phyloP scores from a whole-genome alignment of 2,797 vertebrate genomes.

The Psittacula derbiana region DNA sequence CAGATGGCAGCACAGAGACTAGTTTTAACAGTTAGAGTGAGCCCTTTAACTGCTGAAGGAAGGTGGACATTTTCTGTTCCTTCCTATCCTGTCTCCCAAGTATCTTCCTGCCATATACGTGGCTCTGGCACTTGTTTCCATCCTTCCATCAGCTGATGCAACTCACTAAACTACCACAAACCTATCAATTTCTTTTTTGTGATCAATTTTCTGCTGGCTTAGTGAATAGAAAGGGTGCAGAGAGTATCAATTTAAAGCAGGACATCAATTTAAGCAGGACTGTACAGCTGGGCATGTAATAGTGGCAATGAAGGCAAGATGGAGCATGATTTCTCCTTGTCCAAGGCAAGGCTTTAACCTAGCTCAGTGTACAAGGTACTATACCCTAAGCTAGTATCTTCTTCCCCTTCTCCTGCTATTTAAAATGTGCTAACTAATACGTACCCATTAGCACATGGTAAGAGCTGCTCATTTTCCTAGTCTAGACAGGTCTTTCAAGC shows the following conservation, averaged over 20 bases:
- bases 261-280: not conserved
- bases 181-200: not conserved
- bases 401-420: not conserved
- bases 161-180: not conserved
- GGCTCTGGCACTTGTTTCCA: not conserved
- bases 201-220: not conserved
- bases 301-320: not conserved
- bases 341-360: not conserved
- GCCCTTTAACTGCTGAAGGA: not conserved
- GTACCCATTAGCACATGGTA: constrained; percentile 28
- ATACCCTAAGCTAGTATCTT: not conserved
- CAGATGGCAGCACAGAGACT: not conserved
- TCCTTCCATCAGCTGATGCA: not conserved
- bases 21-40: not conserved
- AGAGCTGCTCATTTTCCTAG: constrained; percentile 43
- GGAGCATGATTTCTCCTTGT: not conserved
- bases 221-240: not conserved
- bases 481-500: constrained; percentile 56
- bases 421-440: constrained; percentile 25
- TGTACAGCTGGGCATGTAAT: not conserved
- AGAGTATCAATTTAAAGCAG: not conserved
- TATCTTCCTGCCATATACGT: not conserved
- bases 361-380: not conserved
- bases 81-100: not conserved
- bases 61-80: not conserved